These are phyloP conservation scores for Calephelis perditalis DNA, from an alignment of 2,888 invertebrate genomes.

Conservation along the genomic window DNA sequence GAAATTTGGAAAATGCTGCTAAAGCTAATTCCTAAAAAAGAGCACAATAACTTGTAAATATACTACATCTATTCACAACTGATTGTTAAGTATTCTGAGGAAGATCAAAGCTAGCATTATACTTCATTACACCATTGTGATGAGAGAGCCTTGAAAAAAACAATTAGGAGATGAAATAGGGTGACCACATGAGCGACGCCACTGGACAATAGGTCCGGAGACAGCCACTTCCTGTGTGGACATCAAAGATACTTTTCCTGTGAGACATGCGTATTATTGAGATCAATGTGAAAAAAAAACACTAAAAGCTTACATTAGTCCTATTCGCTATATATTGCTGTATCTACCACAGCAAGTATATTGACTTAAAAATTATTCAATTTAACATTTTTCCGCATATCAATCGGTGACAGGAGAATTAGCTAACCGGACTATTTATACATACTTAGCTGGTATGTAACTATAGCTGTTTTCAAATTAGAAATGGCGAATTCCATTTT, in stretches of 20 bases:
- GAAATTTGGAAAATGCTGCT: too few relatives aligned
- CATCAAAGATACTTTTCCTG: conserved; percentile 50
- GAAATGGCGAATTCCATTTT: too few relatives aligned
- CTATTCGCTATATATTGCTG: not conserved
- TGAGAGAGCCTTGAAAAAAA: conserved; percentile 60
- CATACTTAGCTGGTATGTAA: too few relatives aligned
- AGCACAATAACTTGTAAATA: not conserved
- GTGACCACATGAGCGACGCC: conserved; percentile 44
- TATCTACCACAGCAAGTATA: too few relatives aligned
- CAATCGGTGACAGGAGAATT: too few relatives aligned
- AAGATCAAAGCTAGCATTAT: conserved; percentile 62
- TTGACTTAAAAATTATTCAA: too few relatives aligned
- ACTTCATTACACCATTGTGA: conserved; percentile 58
- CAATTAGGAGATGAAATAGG: conserved; percentile 68
- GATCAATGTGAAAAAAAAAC: not conserved
- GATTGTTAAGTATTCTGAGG: conserved; percentile 33
- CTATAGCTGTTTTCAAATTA: too few relatives aligned
- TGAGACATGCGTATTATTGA: conserved; percentile 23
- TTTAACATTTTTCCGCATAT: too few relatives aligned
- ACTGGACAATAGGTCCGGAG: conserved; percentile 56
- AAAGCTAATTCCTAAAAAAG: too few relatives aligned
- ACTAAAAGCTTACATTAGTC: too few relatives aligned
- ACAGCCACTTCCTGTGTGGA: conserved; percentile 53
- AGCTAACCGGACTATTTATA: too few relatives aligned
- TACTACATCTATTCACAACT: conserved; percentile 15